These are phyloP conservation scores for Oreohelix idahoensis DNA, from an alignment of 1,140 invertebrate species.

Conservation along the genomic window DNA sequence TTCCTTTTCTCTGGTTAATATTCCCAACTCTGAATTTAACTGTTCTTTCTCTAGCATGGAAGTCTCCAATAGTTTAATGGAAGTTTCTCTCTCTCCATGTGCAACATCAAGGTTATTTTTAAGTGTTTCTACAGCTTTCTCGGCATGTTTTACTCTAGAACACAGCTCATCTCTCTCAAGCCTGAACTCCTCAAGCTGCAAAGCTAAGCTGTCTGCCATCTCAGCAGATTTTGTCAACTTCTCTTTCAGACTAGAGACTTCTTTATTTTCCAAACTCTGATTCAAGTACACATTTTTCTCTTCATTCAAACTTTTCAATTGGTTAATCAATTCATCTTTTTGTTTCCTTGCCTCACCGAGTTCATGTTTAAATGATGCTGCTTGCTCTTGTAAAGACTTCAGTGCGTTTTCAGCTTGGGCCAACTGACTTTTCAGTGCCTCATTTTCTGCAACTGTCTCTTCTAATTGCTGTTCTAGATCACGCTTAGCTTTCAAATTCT, in stretches of 20 bases:
- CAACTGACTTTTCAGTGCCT: conserved; percentile 3
- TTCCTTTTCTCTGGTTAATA: background rate
- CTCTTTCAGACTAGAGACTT: background rate
- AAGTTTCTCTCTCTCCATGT: background rate
- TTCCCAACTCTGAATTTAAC: background rate
- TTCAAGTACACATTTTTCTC: background rate
- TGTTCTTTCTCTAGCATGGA: background rate
- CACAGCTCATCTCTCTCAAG: background rate
- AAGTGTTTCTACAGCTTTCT: background rate
- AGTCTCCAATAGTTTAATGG: background rate
- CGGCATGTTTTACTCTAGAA: background rate
- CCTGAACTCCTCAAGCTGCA: background rate
- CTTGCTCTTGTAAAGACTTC: background rate
- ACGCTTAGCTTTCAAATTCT: conserved; percentile 49
- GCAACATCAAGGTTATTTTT: background rate
- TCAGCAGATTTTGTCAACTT: background rate
- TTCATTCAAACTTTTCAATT: background rate
- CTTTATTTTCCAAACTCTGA: background rate
- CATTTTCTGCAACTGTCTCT: conserved; percentile 23
- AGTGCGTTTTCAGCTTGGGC: background rate
- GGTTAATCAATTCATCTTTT: conserved; percentile 21
- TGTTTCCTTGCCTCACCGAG: conserved; percentile 22
- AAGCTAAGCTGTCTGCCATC: background rate
- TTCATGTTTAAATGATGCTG: background rate
- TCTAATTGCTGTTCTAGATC: background rate